These are phyloP conservation scores for Mastomys natalensis DNA, from an alignment of 2,113 vertebrate genomes.

Conservation along the genomic window DNA sequence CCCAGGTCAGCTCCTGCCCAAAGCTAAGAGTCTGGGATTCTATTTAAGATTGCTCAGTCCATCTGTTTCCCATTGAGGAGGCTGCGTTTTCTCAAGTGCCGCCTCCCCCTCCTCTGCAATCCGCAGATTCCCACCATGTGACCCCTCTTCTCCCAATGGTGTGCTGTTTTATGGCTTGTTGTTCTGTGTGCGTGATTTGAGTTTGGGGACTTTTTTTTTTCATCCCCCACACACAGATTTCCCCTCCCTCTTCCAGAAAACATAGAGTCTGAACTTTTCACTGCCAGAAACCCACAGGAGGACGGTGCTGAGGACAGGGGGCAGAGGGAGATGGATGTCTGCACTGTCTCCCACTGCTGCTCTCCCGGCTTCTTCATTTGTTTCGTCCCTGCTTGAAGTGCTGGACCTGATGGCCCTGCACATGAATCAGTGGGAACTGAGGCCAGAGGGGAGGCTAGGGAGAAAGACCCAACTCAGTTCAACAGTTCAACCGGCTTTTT, in stretches of 20 bases:
- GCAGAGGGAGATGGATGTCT: slow-evolving; percentile 72
- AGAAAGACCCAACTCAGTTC: slow-evolving; percentile 60
- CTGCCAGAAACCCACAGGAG: slow-evolving; percentile 71
- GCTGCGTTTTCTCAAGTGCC: slow-evolving; percentile 82
- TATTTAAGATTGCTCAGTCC: slow-evolving; percentile 78
- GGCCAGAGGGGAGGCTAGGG: slow-evolving; percentile 68
- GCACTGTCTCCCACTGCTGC: slow-evolving; percentile 47
- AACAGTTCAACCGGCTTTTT: slow-evolving; percentile 66
- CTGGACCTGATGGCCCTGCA: slow-evolving; percentile 44
- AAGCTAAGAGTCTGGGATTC: slow-evolving; percentile 74
- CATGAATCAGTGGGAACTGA: slow-evolving; percentile 47
- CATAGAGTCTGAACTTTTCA: slow-evolving; percentile 80
- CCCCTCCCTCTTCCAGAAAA: slow-evolving; percentile 81
- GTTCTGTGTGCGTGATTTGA: slow-evolving; percentile 82
- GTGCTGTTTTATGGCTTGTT: slow-evolving; percentile 81
- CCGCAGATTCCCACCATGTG: slow-evolving; percentile 81
- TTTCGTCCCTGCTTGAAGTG: slow-evolving; percentile 60
- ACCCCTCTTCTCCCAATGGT: slow-evolving; percentile 79
- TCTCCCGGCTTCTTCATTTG: slow-evolving; percentile 41
- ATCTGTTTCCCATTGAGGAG: slow-evolving; percentile 84
- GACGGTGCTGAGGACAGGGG: slow-evolving; percentile 63
- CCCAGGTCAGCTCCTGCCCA: slow-evolving; percentile 51
- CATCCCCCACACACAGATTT: slow-evolving; percentile 61
- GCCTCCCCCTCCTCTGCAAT: slow-evolving; percentile 61
- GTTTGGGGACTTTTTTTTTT: slow-evolving; percentile 80